Evolutionary conservation across 2,888 invertebrate species (phyloP).

Genomic region (Troides aeacus): DNA sequence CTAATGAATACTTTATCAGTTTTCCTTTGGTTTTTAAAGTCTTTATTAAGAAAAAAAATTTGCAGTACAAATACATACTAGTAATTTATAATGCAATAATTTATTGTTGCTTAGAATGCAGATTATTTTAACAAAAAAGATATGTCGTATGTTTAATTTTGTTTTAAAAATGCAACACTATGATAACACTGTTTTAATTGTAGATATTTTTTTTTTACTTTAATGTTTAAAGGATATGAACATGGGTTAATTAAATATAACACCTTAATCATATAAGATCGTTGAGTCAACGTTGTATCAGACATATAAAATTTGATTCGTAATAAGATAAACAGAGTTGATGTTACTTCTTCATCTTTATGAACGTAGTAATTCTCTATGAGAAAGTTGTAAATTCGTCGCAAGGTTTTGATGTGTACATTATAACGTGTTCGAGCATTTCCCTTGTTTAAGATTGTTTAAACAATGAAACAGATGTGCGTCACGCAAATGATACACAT

Average conservation of each 20-base stretch:
- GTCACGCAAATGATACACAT: conserved; percentile 12
- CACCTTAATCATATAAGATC: conserved; percentile 23
- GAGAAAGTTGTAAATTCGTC: conserved; percentile 51
- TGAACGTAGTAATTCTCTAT: conserved; percentile 55
- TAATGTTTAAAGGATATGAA: neutral
- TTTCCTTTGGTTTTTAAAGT: too few relatives aligned
- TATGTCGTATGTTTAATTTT: too few relatives aligned
- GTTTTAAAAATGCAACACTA: too few relatives aligned
- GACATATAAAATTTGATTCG: conserved; percentile 36
- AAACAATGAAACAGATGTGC: conserved; percentile 17
- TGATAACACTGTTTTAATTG: too few relatives aligned
- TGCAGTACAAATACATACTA: too few relatives aligned
- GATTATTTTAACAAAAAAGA: too few relatives aligned
- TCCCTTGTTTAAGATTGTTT: conserved; percentile 16
- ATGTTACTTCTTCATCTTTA: conserved; percentile 58
- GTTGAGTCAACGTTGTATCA: conserved; percentile 17
- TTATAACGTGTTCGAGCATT: conserved; percentile 23
- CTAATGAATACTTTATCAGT: conserved; percentile 1
- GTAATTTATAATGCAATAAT: too few relatives aligned
- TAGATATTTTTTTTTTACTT: too few relatives aligned
- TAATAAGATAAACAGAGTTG: conserved; percentile 41
- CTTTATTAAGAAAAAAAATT: too few relatives aligned
- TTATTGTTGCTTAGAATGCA: too few relatives aligned
- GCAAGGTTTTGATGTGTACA: conserved; percentile 34
- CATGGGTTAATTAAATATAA: conserved; percentile 5